phyloP scores from a whole-genome alignment of 2,113 vertebrate species.

The Tachycineta bicolor region DNA sequence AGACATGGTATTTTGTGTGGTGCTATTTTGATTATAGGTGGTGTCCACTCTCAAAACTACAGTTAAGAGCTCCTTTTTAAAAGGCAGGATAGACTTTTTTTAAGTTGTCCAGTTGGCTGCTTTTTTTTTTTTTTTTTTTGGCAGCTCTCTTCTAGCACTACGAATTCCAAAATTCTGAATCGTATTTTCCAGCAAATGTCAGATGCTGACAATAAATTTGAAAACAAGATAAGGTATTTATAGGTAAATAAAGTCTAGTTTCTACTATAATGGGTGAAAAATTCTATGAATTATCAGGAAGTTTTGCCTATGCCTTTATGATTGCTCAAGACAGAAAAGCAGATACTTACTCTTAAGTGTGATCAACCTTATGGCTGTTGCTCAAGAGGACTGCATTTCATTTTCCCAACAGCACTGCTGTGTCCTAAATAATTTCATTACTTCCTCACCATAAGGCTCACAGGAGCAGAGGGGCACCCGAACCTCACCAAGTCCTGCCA shows the following conservation, averaged over 20 bases:
- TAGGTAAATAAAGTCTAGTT: neutral
- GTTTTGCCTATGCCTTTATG: neutral
- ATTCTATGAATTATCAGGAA: neutral
- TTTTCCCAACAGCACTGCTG: neutral
- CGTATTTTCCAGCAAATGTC: neutral
- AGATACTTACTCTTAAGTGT: neutral
- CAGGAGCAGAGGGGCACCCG: neutral
- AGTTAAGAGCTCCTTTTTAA: neutral
- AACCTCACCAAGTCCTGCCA: neutral
- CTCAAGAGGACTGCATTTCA: neutral
- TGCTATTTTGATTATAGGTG: neutral
- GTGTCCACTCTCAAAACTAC: neutral
- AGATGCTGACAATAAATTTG: neutral
- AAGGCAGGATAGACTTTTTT: neutral
- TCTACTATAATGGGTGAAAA: neutral
- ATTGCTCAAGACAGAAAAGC: neutral
- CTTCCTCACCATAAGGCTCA: neutral
- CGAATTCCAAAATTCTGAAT: neutral
- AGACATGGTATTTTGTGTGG: no score
- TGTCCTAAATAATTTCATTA: neutral
- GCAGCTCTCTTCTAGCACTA: neutral
- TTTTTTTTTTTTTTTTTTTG: neutral
- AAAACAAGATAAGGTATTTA: neutral
- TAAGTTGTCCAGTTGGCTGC: neutral
- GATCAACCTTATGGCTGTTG: neutral